phyloP scores from a whole-genome alignment of 2,113 vertebrate species.

The Cephalopholis sonnerati region DNA sequence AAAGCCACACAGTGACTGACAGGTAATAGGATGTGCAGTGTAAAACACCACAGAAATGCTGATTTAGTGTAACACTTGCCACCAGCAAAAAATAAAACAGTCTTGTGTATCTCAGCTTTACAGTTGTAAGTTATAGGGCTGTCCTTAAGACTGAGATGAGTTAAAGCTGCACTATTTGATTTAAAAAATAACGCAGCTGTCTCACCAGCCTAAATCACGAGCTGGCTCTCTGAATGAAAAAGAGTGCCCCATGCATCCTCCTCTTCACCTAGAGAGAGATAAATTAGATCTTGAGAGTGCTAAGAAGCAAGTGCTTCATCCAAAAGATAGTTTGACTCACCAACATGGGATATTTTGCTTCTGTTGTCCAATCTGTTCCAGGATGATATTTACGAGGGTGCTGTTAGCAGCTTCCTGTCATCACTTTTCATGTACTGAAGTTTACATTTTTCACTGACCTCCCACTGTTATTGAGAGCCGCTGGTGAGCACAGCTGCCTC shows the following conservation, averaged over 20 bases:
- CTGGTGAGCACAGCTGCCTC: not conserved
- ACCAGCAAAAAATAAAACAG: constrained; percentile 3
- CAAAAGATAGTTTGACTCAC: constrained; percentile 18
- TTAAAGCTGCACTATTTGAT: constrained; percentile 21
- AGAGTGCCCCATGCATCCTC: not conserved
- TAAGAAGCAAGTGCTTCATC: constrained; percentile 19
- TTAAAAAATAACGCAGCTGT: constrained; percentile 1
- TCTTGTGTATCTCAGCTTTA: constrained; percentile 8
- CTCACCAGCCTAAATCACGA: constrained; percentile 9
- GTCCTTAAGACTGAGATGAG: constrained; percentile 22
- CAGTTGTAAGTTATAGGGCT: not conserved
- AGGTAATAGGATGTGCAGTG: not conserved
- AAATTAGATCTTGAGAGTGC: not conserved
- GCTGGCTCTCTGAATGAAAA: constrained; percentile 1
- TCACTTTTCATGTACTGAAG: not conserved
- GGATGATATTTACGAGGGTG: constrained; percentile 23
- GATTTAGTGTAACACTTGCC: not conserved
- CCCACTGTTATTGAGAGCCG: not conserved
- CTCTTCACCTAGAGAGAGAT: not conserved
- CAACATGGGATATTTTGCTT: constrained; percentile 22
- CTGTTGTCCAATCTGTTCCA: constrained; percentile 24
- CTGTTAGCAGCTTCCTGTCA: constrained; percentile 7
- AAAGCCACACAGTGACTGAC: not conserved
- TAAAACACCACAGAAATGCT: not conserved
- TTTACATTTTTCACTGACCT: constrained; percentile 22